These are phyloP conservation scores for Brachionus angularis DNA, from an alignment of 1,140 invertebrate species.

Conservation along the genomic window DNA sequence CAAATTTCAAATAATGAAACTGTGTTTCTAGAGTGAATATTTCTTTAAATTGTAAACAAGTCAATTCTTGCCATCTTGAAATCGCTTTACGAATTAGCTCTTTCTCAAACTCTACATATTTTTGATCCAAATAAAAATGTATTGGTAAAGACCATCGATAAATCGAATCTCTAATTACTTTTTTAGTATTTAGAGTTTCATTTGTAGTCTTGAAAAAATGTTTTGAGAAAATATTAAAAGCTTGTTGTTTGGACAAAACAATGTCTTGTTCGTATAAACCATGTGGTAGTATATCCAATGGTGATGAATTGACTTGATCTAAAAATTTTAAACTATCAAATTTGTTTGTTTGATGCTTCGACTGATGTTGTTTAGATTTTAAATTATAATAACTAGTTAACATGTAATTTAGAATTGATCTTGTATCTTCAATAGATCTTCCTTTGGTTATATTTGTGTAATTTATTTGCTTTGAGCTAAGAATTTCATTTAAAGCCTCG, in stretches of 20 bases:
- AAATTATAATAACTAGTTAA: background rate
- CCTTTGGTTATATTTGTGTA: constrained; percentile 15
- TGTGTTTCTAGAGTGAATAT: background rate
- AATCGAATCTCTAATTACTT: constrained; percentile 20
- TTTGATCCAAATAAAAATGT: background rate
- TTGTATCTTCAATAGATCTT: constrained; percentile 18
- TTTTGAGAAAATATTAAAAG: constrained; percentile 6
- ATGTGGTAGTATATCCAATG: constrained; percentile 7
- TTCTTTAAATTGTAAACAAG: constrained; percentile 36
- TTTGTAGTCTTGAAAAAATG: background rate
- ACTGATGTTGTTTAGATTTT: constrained; percentile 7
- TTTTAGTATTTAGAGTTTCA: background rate
- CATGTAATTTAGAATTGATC: constrained; percentile 6
- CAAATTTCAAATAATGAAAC: constrained; percentile 3
- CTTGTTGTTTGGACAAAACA: constrained; percentile 32
- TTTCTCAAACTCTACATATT: constrained; percentile 7
- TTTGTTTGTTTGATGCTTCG: background rate
- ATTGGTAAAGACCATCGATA: constrained; percentile 25
- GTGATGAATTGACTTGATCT: constrained; percentile 5
- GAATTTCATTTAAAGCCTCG: constrained; percentile 18
- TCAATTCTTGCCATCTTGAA: constrained; percentile 21
- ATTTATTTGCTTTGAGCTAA: constrained; percentile 7
- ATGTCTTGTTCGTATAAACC: constrained; percentile 26
- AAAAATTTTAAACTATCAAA: constrained; percentile 15
- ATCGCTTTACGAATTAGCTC: background rate